phyloP scores from a whole-genome alignment of 2,113 vertebrate species.

The Coreoperca whiteheadi region DNA sequence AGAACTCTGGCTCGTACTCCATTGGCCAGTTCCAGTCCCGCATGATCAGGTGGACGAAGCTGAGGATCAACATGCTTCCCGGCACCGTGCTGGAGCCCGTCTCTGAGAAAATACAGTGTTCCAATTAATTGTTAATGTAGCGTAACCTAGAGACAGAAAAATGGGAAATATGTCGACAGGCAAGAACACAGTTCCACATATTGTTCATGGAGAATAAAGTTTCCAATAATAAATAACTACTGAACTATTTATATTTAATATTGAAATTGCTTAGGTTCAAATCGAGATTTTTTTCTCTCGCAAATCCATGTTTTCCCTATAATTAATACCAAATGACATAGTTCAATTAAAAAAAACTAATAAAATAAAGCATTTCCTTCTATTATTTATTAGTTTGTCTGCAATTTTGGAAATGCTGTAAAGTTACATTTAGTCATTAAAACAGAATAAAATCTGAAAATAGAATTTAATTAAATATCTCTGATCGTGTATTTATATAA shows the following conservation, averaged over 20 bases:
- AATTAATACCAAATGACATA: neutral
- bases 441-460: neutral
- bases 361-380: neutral
- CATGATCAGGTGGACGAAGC: constrained; percentile 99
- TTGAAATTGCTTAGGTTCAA: neutral
- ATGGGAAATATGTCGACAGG: neutral
- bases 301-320: neutral
- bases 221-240: too few species aligned
- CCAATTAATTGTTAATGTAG: neutral
- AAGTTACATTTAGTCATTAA: neutral
- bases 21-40: constrained; percentile 98
- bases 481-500: too few species aligned
- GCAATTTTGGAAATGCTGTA: neutral
- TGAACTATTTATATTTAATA: too few species aligned
- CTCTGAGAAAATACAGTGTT: constrained; percentile 71
- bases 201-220: neutral
- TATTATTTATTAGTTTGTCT: too few species aligned
- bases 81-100: constrained; percentile 96
- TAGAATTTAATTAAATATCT: too few species aligned
- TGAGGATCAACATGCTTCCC: constrained; percentile 98
- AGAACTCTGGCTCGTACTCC: constrained; percentile 98
- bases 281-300: neutral
- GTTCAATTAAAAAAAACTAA: neutral
- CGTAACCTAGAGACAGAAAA: neutral
- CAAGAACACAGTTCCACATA: neutral